These are phyloP conservation scores for Plecotus auritus DNA, from an alignment of 2,113 vertebrate genomes.

Conservation along the genomic window DNA sequence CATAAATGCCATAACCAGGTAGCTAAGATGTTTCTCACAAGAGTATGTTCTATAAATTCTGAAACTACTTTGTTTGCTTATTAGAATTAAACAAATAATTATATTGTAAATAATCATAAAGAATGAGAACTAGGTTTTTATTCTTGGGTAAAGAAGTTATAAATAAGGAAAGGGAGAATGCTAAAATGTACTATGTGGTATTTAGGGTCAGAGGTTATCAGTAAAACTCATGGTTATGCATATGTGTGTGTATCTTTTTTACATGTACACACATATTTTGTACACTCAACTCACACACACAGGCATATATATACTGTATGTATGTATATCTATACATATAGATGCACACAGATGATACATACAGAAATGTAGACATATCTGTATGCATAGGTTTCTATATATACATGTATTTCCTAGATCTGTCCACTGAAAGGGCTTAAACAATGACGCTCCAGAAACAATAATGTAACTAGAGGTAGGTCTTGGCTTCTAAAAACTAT, in stretches of 20 bases:
- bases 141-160: not conserved
- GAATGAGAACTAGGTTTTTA: not conserved
- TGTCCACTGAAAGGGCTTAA: not conserved
- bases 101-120: not conserved
- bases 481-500: not conserved
- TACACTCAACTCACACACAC: not conserved
- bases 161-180: not conserved
- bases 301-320: not conserved
- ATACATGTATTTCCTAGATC: not conserved
- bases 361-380: not conserved
- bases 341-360: not conserved
- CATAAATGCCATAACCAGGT: not conserved
- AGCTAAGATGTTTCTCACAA: not conserved
- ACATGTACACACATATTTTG: not conserved
- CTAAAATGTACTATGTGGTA: not conserved
- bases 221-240: not conserved
- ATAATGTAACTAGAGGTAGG: not conserved
- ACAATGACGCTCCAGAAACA: not conserved
- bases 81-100: not conserved
- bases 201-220: not conserved
- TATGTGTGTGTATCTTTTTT: not conserved
- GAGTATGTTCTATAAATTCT: not conserved
- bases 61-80: not conserved
- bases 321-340: rapidly evolving
- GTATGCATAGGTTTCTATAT: not conserved